Evolutionary conservation across 2,797 vertebrate species (phyloP).

Genomic region (Ptychadena robeensis): DNA sequence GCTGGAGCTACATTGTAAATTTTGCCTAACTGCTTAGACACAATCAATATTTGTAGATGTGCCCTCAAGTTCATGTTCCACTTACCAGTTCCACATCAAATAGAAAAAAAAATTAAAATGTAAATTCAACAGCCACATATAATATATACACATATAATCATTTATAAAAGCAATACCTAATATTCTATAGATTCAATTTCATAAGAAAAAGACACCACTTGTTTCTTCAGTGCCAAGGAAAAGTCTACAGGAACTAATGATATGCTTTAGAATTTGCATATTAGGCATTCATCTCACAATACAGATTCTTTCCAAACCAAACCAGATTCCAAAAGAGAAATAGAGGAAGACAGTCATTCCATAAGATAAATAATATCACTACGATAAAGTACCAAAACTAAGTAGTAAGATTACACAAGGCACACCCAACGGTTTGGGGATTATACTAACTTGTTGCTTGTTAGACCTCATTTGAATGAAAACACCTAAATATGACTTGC

Average conservation of each 20-base stretch:
- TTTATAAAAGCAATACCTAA: constrained; percentile 46
- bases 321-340: constrained; percentile 76
- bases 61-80: too few relatives aligned
- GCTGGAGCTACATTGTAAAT: too few relatives aligned
- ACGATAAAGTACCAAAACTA: constrained; percentile 70
- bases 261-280: constrained; percentile 67
- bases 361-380: constrained; percentile 69
- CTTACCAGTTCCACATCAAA: too few relatives aligned
- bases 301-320: constrained; percentile 69
- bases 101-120: too few relatives aligned
- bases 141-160: constrained; percentile 25
- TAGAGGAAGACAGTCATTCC: constrained; percentile 70
- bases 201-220: constrained; percentile 48
- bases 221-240: constrained; percentile 66
- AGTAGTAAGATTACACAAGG: constrained; percentile 67
- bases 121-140: background rate
- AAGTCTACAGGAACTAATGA: constrained; percentile 63
- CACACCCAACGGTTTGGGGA: constrained; percentile 75
- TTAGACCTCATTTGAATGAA: constrained; percentile 81
- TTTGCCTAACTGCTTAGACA: too few relatives aligned
- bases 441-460: constrained; percentile 78
- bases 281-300: constrained; percentile 65
- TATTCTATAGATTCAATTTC: constrained; percentile 45
- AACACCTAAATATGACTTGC: constrained; percentile 81
- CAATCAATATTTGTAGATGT: too few relatives aligned